phyloP scores from a whole-genome alignment of 2,797 vertebrate genomes.

The Lepilemur septentrionalis region DNA sequence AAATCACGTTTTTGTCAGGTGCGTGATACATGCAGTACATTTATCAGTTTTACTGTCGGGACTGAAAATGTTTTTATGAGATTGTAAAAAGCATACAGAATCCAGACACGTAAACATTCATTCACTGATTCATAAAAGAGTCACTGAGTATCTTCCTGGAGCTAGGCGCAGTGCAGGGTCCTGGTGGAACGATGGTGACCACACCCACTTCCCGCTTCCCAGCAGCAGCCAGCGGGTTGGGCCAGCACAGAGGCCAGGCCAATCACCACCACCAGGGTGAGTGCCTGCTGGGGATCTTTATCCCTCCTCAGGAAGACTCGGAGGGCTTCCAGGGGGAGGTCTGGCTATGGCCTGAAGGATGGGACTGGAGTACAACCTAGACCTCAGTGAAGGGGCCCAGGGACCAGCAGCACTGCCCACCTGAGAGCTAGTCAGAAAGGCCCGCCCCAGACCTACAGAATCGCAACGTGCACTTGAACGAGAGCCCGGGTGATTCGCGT shows the following conservation, averaged over 20 bases:
- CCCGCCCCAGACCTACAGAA: background rate
- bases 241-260: background rate
- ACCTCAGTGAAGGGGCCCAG: background rate
- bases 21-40: too few relatives aligned
- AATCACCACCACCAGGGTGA: rapidly evolving
- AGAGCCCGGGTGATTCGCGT: rapidly evolving
- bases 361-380: background rate
- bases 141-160: background rate
- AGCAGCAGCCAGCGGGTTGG: background rate
- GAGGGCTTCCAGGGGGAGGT: background rate
- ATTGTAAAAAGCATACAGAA: background rate
- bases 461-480: background rate
- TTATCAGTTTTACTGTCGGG: background rate
- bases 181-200: background rate
- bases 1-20: background rate
- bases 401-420: too few relatives aligned
- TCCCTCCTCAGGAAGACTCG: background rate
- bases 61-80: background rate
- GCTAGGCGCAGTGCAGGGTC: background rate
- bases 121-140: background rate
- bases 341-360: background rate
- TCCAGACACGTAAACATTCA: background rate
- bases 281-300: background rate
- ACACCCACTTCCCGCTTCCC: background rate
- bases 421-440: background rate